Conservation (phyloP, 2,888 invertebrate genomes). For the Galerucella pusilla region DNA sequence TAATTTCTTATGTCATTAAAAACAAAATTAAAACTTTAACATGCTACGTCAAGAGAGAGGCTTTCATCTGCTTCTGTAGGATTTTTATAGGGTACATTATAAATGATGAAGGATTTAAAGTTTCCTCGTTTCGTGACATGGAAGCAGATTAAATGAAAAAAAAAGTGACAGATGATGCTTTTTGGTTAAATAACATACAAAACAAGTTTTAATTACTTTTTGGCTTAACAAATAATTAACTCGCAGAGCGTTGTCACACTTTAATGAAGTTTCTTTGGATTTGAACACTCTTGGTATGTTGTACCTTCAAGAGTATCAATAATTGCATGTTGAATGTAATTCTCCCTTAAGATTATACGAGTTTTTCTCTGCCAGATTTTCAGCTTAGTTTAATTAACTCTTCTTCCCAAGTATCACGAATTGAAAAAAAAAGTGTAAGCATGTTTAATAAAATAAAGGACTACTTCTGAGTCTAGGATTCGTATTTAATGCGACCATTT, state of each 20-base stretch:
- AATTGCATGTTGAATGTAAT: no score
- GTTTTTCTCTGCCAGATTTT: no score
- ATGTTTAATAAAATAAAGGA: no score
- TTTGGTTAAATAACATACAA: constrained; percentile 47
- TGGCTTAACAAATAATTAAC: constrained; percentile 14
- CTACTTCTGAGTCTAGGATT: no score
- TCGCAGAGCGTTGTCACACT: background rate
- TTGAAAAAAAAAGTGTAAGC: no score
- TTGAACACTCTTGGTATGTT: no score
- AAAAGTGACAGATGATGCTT: constrained; percentile 50
- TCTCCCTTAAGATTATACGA: no score
- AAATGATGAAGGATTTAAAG: constrained; percentile 53
- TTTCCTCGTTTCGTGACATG: constrained; percentile 49
- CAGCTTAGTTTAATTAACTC: no score
- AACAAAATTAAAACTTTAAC: constrained; percentile 41
- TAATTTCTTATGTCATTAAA: constrained; percentile 41
- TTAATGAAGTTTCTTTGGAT: no score
- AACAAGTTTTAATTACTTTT: constrained; percentile 52
- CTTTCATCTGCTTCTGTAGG: constrained; percentile 36
- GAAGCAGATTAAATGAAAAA: constrained; percentile 49
- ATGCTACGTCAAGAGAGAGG: constrained; percentile 37
- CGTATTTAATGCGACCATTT: no score
- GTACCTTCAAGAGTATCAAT: no score
- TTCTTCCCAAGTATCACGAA: no score
- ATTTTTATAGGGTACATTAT: constrained; percentile 43